Base-by-base conservation (phyloP, 1,140 invertebrate genomes). In the Caenorhabditis brenneri region DNA sequence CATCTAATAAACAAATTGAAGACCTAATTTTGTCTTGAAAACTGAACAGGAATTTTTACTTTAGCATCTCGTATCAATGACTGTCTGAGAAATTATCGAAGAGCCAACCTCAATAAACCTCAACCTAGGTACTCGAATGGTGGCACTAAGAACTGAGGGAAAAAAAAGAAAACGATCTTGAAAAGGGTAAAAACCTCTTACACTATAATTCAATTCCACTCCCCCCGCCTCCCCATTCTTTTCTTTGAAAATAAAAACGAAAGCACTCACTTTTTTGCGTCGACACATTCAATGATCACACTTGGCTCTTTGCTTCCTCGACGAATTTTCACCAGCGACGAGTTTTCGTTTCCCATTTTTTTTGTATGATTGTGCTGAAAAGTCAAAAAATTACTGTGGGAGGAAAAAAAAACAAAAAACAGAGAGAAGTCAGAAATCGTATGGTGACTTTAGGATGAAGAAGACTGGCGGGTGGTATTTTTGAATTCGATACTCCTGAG, bases 281-380 rank as follows among this genome's bases (percentile, higher is more conserved):
- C 65, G 19, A 74, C 65, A 74, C 65, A 74, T 15, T 74, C 65
- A n/a, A 74, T 74, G 10, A 74, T 74, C 65, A 74, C 65, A 39
- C 9, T 42, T n/a, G 65, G 65, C 65, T 74, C 65, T 42, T 74
- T 74, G 65, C 65, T 74, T 39, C 65, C 65, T 24, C 65, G 12
- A 1, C 65, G 36, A 16, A 74, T 74, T 74, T 74, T 74, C 4
- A 74, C 65, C 12, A 74, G 65, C 36, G 65, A 74, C n/a, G 65
- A 74, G 36, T 42, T 74, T 42, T 74, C 65, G 65, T 74, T 74
- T 39, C 65, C 65, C 65, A 74, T 74, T 65, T 65, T n/a, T n/a
- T 51, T 51, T 51, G 12, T 0, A 51, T 51, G 19, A 19, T 51
- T 51, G 15, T 51, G 6, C 19, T 19, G n/a, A n/a, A 51, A 16